These are phyloP conservation scores for Diorhabda elongata DNA, from an alignment of 1,140 invertebrate species.

Conservation along the genomic window DNA sequence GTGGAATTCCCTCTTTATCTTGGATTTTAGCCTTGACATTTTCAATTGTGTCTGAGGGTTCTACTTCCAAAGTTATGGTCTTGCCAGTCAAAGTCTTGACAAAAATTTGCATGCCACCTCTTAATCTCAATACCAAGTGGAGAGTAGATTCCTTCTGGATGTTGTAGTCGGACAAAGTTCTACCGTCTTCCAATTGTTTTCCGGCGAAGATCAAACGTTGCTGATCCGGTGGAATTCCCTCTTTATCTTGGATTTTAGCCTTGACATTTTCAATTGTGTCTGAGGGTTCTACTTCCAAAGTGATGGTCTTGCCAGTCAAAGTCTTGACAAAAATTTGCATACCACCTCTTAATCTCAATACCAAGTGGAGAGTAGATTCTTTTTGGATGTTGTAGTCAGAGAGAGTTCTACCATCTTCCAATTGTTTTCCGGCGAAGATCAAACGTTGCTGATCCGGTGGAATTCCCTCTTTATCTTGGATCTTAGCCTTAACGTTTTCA, in stretches of 20 bases:
- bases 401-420: constrained; percentile 67
- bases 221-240: constrained; percentile 60
- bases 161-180: constrained; percentile 73
- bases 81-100: constrained; percentile 71
- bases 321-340: constrained; percentile 68
- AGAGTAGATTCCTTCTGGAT: constrained; percentile 71
- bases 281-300: constrained; percentile 68
- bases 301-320: constrained; percentile 67
- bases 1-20: constrained; percentile 63
- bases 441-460: constrained; percentile 62
- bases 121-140: constrained; percentile 69
- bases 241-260: constrained; percentile 61
- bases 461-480: constrained; percentile 68
- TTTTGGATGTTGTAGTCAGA: constrained; percentile 79
- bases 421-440: constrained; percentile 65
- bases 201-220: constrained; percentile 66
- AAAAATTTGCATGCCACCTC: constrained; percentile 62
- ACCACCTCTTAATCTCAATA: constrained; percentile 68
- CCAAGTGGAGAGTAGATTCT: constrained; percentile 69
- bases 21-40: constrained; percentile 77
- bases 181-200: constrained; percentile 75
- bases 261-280: constrained; percentile 76
- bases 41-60: constrained; percentile 69
- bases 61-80: constrained; percentile 71
- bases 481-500: constrained; percentile 75